Base-by-base conservation (phyloP, 2,797 vertebrate species). In the Acrossocheilus wenchowensis region DNA sequence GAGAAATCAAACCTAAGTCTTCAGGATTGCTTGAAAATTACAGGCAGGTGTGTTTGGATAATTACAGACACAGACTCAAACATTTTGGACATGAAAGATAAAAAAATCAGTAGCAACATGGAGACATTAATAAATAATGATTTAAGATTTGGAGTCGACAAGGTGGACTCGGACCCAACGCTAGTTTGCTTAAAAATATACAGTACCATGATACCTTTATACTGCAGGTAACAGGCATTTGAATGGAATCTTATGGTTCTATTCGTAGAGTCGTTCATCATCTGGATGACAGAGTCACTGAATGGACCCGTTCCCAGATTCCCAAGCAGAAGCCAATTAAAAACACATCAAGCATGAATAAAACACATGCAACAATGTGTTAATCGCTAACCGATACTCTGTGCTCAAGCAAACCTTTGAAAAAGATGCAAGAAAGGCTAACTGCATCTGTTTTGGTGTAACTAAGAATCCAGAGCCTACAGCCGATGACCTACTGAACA, bases 261-360 rank as follows among this genome's bases (percentile, higher is more conserved):
- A 19, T 73, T 36, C 17, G 80, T 14, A 73, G 21, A 81, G 86
- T 17, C 54, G 6, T 50, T 50, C 39, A 39, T 60, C 68, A 73
- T 79, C 34, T 71, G 68, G 23, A 48, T 81, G 64, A 72, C 74
- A 71, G n/a, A 41, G 78, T 79, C 54, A 80, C 75, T 72, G 50
- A 84, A 74, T 74, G 83, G 48, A 60, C 14, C 60, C 11, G 36
- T 81, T 84, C 69, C 57, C 73, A 66, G 86, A 84, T 52, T 73
- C 57, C 39, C 72, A 57, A 11, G 36, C 11, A 50, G 50, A 30
- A 57, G 30, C 64, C 30, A 11, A 52, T 26, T 36, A 71, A 52
- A 52, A 82, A 34, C 36, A 72, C 68, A 71, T 54, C 3, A 26
- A 73, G 68, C n/a, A 73, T 81, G 48, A 9, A 73, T 60, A 62